Evolutionary conservation across 2,797 vertebrate genomes (phyloP), one percentile per base, ranked within the genome.

Genomic region (Anguilla obscura): DNA sequence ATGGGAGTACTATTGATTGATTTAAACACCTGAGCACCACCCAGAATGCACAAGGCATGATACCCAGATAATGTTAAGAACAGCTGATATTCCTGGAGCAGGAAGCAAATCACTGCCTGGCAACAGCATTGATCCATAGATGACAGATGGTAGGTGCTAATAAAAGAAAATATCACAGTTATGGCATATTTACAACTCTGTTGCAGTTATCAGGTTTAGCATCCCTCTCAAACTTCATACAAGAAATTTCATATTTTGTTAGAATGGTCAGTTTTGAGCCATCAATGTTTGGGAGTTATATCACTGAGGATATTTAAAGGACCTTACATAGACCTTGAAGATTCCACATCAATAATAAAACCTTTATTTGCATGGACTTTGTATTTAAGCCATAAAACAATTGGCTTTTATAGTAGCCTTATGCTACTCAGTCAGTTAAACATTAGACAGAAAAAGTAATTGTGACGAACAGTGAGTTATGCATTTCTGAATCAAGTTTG

Each of bases 361-460:
- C 6, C 40, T 82, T 82, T 82, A 82, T 82, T 50, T n/a, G 79
- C 8, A 82, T 50, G 79, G 79, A 82, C 79, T 82, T 82, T 82
- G 79, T 9, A 50, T 50, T 50, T 82, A n/a, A 82, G 50, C 79
- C 21, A n/a, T 48, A 82, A 82, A 82, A 36, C 5, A 24, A 7
- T 45, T 48, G 40, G 21, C 45, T 21, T 48, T 50, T 82, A 82
- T n/a, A 50, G 21, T 14, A 50, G 79, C 45, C 6, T 82, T 1
- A 45, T 9, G 1, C 24, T 76, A 33, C 33, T 33, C 33, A 33
- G 4, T 3, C 33, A 14, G 45, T 82, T n/a, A 82, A 82, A 82
- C 79, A 82, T 82, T 82, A 24, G 45, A 45, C 79, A 48, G 40
- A 50, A 50, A 50, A 82, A 21, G 40, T 2, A 3, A 18, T 9